Base-by-base conservation (phyloP, 2,888 invertebrate species). In the Eupithecia tripunctaria region DNA sequence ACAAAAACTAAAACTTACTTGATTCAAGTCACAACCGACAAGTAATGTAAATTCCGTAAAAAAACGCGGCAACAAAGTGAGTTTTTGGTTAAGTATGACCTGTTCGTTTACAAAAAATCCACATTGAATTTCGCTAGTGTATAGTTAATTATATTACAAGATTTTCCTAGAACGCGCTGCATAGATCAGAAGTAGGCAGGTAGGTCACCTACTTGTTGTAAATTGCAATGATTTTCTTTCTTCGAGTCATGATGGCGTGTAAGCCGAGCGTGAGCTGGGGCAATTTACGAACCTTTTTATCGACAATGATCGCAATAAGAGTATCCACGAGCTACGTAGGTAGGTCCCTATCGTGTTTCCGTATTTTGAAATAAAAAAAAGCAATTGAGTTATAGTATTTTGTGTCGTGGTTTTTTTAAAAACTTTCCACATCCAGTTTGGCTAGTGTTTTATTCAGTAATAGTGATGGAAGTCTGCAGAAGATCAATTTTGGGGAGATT, bases 221-320 rank as follows among this genome's bases (percentile, higher is more conserved):
- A 62, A 72, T 63, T 63, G 72, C 67, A 70, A 70, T 70, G 73
- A 51, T 72, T 77, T 78, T 74, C 73, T 76, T 78, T 74, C 76
- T 67, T 70, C 70, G 27, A 43, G 62, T 74, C 76, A 71, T 78
- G 78, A 71, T 78, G 78, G 82, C 81, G 84, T 82, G 79, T 78
- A 73, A 73, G 75, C 78, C 78, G 79, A 82, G 82, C 87, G 85
- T 86, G 87, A 72, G 73, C 68, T 69, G 65, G 38, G 70, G 74
- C 77, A 78, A 82, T 87, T 84, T 83, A 78, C 75, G 81, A 77
- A 75, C 70, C 74, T 78, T 79, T 77, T 75, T 78, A 62, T 71
- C 72, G 75, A 75, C 74, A 80, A 80, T 74, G 66, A 77, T 67
- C 66, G 72, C 67, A 80, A 71, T 76, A 80, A 77, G 80, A 76